phyloP scores from a whole-genome alignment of 2,113 vertebrate genomes.

The Copsychus sechellarum region DNA sequence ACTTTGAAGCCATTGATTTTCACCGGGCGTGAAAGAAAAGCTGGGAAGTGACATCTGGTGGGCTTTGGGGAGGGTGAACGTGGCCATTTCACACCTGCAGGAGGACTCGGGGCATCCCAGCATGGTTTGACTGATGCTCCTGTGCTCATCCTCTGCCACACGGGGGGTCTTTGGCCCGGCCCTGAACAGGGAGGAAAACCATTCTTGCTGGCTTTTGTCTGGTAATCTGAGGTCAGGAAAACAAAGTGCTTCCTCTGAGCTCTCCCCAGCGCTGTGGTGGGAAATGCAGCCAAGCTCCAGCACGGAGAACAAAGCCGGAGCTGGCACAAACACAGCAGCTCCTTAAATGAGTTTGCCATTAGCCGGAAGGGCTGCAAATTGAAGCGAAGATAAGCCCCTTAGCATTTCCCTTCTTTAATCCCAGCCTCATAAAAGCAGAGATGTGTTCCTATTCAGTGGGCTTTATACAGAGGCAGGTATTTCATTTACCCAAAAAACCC shows the following conservation, averaged over 20 bases:
- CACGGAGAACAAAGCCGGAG: constrained; percentile 29
- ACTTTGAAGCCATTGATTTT: constrained; percentile 48
- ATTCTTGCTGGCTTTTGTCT: constrained; percentile 34
- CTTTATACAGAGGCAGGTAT: constrained; percentile 69
- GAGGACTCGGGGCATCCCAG: neutral
- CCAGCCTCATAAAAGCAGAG: constrained; percentile 53
- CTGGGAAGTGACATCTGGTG: neutral
- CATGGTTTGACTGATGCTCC: neutral
- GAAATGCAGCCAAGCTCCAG: constrained; percentile 52
- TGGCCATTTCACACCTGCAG: neutral
- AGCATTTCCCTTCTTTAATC: constrained; percentile 66
- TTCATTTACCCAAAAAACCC: constrained; percentile 50
- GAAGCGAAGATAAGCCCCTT: constrained; percentile 70
- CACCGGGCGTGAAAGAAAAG: neutral
- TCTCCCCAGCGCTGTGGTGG: neutral
- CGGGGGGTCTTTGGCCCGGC: neutral
- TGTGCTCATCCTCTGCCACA: neutral
- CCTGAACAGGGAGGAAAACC: neutral
- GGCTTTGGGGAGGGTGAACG: neutral
- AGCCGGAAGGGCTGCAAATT: constrained; percentile 69
- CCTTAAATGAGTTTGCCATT: constrained; percentile 67
- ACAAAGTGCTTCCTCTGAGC: constrained; percentile 41
- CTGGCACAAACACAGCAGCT: constrained; percentile 65
- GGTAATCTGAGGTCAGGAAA: constrained; percentile 57
- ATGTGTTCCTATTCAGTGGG: constrained; percentile 67